Conservation (phyloP, 2,888 invertebrate species). For the Meandrusa payeni region DNA sequence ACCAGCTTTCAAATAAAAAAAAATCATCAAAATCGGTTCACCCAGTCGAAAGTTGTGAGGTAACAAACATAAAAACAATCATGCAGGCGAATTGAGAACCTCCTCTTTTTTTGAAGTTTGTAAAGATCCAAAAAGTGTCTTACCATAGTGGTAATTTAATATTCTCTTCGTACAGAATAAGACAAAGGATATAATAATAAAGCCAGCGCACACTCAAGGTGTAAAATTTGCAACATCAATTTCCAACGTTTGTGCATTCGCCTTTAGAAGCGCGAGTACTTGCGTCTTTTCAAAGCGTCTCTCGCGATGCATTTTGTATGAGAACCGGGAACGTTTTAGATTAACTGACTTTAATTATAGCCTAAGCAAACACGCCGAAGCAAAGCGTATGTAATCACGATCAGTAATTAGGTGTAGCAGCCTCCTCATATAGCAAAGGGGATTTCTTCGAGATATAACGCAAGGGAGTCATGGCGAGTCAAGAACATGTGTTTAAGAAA, state of each 20-base stretch:
- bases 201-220: too few relatives aligned
- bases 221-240: constrained; percentile 13
- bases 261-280: constrained; percentile 28
- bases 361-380: constrained; percentile 56
- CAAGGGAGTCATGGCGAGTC: constrained; percentile 53
- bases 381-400: constrained; percentile 66
- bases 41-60: too few relatives aligned
- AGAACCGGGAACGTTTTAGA: constrained; percentile 61
- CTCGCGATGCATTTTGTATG: constrained; percentile 68
- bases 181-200: too few relatives aligned
- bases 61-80: too few relatives aligned
- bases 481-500: constrained; percentile 75
- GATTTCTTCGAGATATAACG: constrained; percentile 29
- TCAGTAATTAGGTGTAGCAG: constrained; percentile 65
- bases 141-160: too few relatives aligned
- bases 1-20: too few relatives aligned
- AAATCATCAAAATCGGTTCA: too few relatives aligned
- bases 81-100: too few relatives aligned
- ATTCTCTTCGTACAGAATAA: too few relatives aligned
- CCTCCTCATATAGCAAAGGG: constrained; percentile 32
- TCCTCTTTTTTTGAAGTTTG: too few relatives aligned
- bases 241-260: constrained; percentile 12
- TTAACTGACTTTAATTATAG: constrained; percentile 74
- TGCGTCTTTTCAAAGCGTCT: constrained; percentile 37
- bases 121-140: too few relatives aligned